Evolutionary conservation across 2,797 vertebrate genomes (phyloP).

Genomic region (Sternotherus odoratus): DNA sequence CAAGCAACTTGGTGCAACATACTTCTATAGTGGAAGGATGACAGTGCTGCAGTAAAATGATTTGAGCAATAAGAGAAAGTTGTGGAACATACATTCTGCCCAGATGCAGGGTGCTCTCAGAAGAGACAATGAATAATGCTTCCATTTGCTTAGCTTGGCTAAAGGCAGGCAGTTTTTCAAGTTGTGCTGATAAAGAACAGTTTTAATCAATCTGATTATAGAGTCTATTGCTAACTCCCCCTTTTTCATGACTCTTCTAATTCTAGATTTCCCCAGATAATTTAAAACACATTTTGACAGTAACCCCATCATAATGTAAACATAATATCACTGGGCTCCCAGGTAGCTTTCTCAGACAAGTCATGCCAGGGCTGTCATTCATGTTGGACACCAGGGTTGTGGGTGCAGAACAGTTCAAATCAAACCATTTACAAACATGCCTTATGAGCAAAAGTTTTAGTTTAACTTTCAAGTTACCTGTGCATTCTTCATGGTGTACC

Average conservation of each 20-base stretch:
- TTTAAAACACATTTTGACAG: neutral
- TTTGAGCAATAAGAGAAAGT: neutral
- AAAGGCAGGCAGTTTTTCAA: neutral
- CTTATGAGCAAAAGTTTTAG: neutral
- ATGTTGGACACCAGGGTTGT: neutral
- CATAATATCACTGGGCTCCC: neutral
- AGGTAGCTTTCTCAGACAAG: neutral
- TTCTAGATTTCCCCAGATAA: neutral
- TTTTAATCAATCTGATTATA: neutral
- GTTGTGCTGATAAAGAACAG: neutral
- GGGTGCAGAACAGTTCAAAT: neutral
- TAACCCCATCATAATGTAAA: fast-evolving
- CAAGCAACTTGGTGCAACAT: neutral
- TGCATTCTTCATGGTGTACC: neutral
- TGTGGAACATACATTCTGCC: neutral
- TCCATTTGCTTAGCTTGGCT: neutral
- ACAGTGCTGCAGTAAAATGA: neutral
- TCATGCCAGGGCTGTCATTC: neutral
- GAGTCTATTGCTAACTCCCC: neutral
- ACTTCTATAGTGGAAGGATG: neutral
- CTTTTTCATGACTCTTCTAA: neutral
- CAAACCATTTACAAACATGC: neutral
- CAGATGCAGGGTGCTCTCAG: neutral
- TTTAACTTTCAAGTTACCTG: neutral
- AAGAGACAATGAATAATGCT: neutral